These are phyloP conservation scores for Drosophila gunungcola DNA, from an alignment of 1,140 invertebrate species.

Conservation along the genomic window DNA sequence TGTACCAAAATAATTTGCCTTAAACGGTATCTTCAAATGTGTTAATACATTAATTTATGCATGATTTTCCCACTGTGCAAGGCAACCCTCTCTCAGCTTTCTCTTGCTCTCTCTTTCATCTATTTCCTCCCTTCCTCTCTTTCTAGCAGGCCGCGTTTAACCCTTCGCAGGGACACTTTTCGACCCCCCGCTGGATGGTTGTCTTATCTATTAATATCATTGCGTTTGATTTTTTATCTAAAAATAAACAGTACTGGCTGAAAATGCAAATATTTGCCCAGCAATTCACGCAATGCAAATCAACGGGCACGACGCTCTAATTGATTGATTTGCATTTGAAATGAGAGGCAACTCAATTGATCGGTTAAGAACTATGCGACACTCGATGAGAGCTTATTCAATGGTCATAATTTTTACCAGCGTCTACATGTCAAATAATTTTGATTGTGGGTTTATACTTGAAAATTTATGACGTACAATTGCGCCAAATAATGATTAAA, in stretches of 20 bases:
- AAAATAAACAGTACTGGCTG: conserved; percentile 30
- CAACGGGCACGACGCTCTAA: conserved; percentile 52
- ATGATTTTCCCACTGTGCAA: conserved; percentile 12
- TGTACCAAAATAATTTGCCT: no score
- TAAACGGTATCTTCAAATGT: not conserved
- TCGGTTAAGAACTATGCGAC: conserved; percentile 38
- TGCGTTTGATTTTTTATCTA: conserved; percentile 36
- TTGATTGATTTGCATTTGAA: conserved; percentile 64
- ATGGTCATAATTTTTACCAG: conserved; percentile 63
- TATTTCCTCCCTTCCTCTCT: conserved; percentile 12
- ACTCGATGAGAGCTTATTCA: conserved; percentile 20
- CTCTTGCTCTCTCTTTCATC: not conserved
- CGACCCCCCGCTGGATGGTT: not conserved
- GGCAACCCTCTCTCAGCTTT: conserved; percentile 48
- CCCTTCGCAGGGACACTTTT: conserved; percentile 11
- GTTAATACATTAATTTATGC: no score
- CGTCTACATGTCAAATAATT: conserved; percentile 70
- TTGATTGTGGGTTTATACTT: conserved; percentile 60
- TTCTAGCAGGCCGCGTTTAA: conserved; percentile 19
- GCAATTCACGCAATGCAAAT: conserved; percentile 70
- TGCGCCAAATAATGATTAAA: conserved; percentile 56
- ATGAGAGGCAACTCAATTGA: conserved; percentile 23
- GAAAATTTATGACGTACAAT: conserved; percentile 69
- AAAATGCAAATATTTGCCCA: conserved; percentile 41
- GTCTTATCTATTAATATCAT: conserved; percentile 52